Conservation (phyloP, 2,113 vertebrate genomes). For the Apodemus sylvaticus region DNA sequence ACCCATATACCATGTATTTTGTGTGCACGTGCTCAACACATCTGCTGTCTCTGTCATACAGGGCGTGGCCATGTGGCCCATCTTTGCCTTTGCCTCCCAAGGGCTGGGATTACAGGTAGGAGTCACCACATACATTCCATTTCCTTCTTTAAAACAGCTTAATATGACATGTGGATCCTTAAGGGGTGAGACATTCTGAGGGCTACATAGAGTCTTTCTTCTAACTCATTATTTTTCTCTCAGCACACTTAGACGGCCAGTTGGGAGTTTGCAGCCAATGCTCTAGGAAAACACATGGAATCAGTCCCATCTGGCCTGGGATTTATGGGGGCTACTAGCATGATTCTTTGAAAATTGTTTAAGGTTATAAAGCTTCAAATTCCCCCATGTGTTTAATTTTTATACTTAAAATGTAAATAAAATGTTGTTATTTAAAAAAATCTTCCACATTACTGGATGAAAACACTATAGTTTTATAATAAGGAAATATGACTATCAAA, state of each 20-base stretch:
- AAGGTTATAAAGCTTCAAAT: background rate
- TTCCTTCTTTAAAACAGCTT: conserved; percentile 53
- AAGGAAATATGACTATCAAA: conserved; percentile 32
- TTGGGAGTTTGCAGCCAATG: conserved; percentile 3
- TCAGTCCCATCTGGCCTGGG: conserved; percentile 16
- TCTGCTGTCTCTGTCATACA: background rate
- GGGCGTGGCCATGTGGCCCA: background rate
- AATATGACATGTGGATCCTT: background rate
- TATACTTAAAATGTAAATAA: conserved; percentile 49
- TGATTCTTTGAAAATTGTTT: conserved; percentile 47
- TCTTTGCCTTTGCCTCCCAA: background rate
- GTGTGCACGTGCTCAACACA: too few species aligned
- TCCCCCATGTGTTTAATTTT: conserved; percentile 6
- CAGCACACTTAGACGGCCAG: conserved; percentile 41
- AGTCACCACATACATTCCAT: background rate
- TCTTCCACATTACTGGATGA: background rate
- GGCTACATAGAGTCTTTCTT: conserved; percentile 9
- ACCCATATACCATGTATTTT: background rate
- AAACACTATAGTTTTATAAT: conserved; percentile 47
- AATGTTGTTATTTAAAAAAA: conserved; percentile 30
- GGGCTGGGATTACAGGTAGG: background rate
- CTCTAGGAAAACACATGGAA: conserved; percentile 29
- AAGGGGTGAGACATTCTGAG: conserved; percentile 1
- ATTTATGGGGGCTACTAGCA: conserved; percentile 45
- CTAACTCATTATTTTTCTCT: background rate